phyloP scores from a whole-genome alignment of 2,888 invertebrate genomes.

The Dexiosoma caninum region DNA sequence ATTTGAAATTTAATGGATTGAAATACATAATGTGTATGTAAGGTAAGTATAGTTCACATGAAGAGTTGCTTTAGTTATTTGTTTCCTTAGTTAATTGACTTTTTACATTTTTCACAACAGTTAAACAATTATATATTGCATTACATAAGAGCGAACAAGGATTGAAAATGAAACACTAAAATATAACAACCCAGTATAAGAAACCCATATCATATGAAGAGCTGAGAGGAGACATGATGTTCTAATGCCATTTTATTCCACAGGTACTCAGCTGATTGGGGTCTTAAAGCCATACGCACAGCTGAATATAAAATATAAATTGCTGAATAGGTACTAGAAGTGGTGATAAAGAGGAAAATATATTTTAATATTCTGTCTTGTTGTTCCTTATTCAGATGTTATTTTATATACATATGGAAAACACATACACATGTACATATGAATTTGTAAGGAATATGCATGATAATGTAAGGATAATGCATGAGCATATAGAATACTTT shows the following conservation, averaged over 20 bases:
- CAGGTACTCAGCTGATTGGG: conserved; percentile 42
- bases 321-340: conserved; percentile 50
- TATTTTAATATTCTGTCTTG: background rate
- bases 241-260: conserved; percentile 47
- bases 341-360: conserved; percentile 7
- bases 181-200: background rate
- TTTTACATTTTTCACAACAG: too few species aligned
- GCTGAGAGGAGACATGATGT: conserved; percentile 27
- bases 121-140: background rate
- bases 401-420: background rate
- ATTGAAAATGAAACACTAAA: conserved; percentile 8
- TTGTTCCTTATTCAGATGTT: conserved; percentile 19
- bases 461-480: too few species aligned
- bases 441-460: too few species aligned
- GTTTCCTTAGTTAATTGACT: too few species aligned
- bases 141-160: conserved; percentile 38
- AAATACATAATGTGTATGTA: too few species aligned
- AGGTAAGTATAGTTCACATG: too few species aligned
- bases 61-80: too few species aligned
- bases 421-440: too few species aligned
- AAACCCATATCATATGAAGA: background rate
- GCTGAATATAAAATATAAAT: conserved; percentile 25
- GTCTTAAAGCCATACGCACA: background rate
- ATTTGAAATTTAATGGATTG: too few species aligned
- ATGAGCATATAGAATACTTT: background rate